Base-by-base conservation (phyloP, 35 echinoderm and acorn worm genomes). In the Heliocidaris erythrogramma region DNA sequence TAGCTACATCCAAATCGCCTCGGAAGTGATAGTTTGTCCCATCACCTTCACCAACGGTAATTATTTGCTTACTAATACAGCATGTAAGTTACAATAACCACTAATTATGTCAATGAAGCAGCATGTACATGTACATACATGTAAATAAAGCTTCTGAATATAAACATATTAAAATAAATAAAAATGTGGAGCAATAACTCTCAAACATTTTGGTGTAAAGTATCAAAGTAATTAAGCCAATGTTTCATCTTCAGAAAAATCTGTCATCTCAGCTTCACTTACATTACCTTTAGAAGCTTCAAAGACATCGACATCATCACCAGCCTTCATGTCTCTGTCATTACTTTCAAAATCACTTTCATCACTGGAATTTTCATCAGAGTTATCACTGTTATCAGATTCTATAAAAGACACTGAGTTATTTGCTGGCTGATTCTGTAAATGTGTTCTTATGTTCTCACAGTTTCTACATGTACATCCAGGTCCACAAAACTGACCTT, bases 401-500 rank as follows among this genome's bases (percentile, higher is more conserved):
- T 93, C 92, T 53, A 53, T 29, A 65, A 29, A 29, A 31, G 30
- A 29, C 21, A 24, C 32, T 32, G 24, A 24, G 32, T 9, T 50
- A 30, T 30, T 90, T 30, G 42, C 13, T 13, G 50, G 21, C 7
- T 13, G 56, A 60, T 30, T 30, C 30, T 32, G 24, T 53, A 31
- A 12, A 31, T 53, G 92, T 60, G 21, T 31, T 93, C 21, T 65
- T 7, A 50, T 5, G 24, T 85, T 94, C 61, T 49, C 94, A 94
- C 78, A 30, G n/a, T n/a, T n/a, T n/a, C n/a, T n/a, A n/a, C n/a
- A n/a, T n/a, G n/a, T n/a, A n/a, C n/a, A n/a, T n/a, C n/a, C n/a
- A n/a, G 94, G 94, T 35, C 94, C 87, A 49, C 94, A 95, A 27
- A 30, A 52, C 9, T 59, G 90, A 32, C 48, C 47, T 59, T 90